Percentiles rank a stretch among this genome's conserved stretches.
These are phyloP conservation scores for Caenorhabditis brenneri DNA, from an alignment of 1,140 invertebrate species.

Conservation along the genomic window DNA sequence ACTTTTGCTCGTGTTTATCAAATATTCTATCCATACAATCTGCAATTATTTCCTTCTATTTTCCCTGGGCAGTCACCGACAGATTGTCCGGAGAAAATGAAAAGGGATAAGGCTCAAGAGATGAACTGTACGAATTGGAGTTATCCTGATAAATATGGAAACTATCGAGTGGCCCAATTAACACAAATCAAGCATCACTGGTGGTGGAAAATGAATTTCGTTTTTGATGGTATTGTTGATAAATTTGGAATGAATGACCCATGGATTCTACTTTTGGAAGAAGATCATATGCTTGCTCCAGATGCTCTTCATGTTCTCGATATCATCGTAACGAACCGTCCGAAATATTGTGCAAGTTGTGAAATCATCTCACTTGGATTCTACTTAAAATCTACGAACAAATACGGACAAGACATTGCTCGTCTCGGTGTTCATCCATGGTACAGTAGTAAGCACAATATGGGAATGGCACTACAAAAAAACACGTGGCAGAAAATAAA, in stretches of 20 bases:
- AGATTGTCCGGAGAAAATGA: slow-evolving; percentile 89
- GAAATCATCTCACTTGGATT: slow-evolving; percentile 90
- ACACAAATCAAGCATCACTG: slow-evolving; percentile 99
- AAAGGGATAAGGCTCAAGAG: slow-evolving; percentile 83
- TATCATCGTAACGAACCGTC: slow-evolving; percentile 70
- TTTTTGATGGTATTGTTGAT: slow-evolving; percentile 75
- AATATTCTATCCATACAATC: slow-evolving; percentile 94
- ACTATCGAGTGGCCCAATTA: slow-evolving; percentile 94
- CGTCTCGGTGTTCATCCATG: slow-evolving; percentile 90
- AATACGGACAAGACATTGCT: slow-evolving; percentile 68
- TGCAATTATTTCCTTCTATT: slow-evolving; percentile 86
- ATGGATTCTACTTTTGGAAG: slow-evolving; percentile 88
- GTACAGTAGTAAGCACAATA: slow-evolving; percentile 88
- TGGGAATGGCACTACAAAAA: slow-evolving; percentile 93
- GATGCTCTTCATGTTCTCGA: slow-evolving; percentile 87
- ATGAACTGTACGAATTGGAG: slow-evolving; percentile 86
- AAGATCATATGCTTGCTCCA: slow-evolving; percentile 95
- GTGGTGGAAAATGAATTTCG: slow-evolving; percentile 88
- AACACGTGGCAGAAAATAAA: slow-evolving; percentile 84
- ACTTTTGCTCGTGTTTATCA: slow-evolving; percentile 84
- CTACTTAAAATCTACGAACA: slow-evolving; percentile 87
- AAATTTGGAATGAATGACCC: slow-evolving; percentile 72
- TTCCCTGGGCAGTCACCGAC: slow-evolving; percentile 91
- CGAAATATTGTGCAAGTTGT: slow-evolving; percentile 77
- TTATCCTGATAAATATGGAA: slow-evolving; percentile 91